A percentile compares a stretch with the other conserved stretches of the same genome.
Evolutionary conservation across 2,797 vertebrate genomes (phyloP).

Genomic region (Paramormyrops hopkinsi): DNA sequence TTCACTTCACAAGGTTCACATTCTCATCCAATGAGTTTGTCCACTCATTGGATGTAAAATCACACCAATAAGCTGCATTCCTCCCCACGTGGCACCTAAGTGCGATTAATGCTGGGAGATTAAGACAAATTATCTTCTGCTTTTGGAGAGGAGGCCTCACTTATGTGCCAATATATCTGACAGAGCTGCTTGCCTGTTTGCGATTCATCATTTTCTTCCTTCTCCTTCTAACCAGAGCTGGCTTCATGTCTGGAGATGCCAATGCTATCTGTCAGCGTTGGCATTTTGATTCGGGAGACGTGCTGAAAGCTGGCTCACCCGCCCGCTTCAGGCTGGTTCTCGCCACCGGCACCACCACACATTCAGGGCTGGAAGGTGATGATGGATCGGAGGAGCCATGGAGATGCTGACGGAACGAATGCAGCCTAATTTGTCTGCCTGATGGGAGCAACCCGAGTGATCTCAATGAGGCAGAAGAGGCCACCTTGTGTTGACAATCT

Average conservation of each 20-base stretch:
- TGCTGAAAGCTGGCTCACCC: conserved; percentile 6
- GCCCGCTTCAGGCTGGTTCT: neutral
- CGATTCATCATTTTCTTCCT: conserved; percentile 33
- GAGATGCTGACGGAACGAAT: conserved; percentile 10
- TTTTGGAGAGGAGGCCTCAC: conserved; percentile 23
- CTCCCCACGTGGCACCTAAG: neutral
- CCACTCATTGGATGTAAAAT: neutral
- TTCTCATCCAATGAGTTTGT: neutral
- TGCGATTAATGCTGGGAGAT: conserved; percentile 25
- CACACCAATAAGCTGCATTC: neutral
- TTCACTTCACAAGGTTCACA: neutral
- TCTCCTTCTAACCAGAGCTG: neutral
- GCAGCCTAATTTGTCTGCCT: conserved; percentile 26
- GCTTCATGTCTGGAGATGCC: conserved; percentile 12
- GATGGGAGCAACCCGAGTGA: conserved; percentile 25
- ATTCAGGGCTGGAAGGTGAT: conserved; percentile 17
- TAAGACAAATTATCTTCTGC: conserved; percentile 53
- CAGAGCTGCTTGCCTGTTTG: conserved; percentile 38
- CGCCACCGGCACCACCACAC: neutral
- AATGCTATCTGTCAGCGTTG: conserved; percentile 22
- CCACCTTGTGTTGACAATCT: neutral
- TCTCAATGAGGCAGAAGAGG: neutral
- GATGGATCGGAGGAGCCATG: conserved; percentile 29
- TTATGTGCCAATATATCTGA: conserved; percentile 45
- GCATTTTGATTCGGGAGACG: conserved; percentile 16